Conservation (phyloP, 2,113 vertebrate genomes). For the Odocoileus hemionus region DNA sequence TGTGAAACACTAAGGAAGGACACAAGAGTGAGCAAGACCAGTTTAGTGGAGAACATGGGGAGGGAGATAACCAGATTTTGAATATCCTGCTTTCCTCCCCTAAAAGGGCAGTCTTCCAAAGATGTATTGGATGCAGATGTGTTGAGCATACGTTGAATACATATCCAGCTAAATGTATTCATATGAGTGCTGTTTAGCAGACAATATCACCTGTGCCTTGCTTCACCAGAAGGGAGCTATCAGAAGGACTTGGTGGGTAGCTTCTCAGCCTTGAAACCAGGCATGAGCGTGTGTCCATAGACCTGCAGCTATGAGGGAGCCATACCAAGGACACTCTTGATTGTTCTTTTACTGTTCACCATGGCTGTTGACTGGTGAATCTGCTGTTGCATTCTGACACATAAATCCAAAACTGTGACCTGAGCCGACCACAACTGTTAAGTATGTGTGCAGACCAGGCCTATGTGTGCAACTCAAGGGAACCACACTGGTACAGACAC, state of each 20-base stretch:
- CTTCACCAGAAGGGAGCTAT: neutral
- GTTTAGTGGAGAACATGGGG: neutral
- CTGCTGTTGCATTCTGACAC: neutral
- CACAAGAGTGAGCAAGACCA: neutral
- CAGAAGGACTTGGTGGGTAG: neutral
- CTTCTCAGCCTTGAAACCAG: neutral
- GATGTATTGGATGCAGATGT: constrained; percentile 41
- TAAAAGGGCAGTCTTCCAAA: constrained; percentile 14
- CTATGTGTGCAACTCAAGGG: neutral
- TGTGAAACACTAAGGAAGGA: neutral
- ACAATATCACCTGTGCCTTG: neutral
- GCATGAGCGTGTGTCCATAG: neutral
- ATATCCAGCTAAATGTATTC: neutral
- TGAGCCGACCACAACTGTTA: neutral
- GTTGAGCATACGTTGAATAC: neutral
- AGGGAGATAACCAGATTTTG: neutral
- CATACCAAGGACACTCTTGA: neutral
- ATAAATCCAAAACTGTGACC: neutral
- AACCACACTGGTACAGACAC: neutral
- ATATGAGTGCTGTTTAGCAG: neutral
- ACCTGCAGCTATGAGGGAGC: fast-evolving
- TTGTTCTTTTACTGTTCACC: neutral
- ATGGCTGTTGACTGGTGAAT: neutral
- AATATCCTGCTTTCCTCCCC: constrained; percentile 19
- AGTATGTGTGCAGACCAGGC: neutral